Percentiles rank a stretch among this genome's conserved stretches.
These are phyloP conservation scores for Torymus texanus DNA, from an alignment of 2,888 invertebrate species.

Conservation along the genomic window DNA sequence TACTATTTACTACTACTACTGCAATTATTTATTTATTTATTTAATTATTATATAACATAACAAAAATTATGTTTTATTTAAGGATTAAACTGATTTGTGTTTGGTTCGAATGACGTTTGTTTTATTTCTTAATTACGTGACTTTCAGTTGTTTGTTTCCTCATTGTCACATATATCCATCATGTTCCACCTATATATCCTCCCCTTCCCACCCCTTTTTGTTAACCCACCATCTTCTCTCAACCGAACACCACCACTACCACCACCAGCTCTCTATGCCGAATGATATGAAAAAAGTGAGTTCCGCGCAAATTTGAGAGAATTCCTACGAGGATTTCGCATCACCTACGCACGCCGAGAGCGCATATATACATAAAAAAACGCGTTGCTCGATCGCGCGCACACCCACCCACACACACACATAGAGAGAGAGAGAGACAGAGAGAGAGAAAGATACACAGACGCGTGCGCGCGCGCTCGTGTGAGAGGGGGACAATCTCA, in stretches of 20 bases:
- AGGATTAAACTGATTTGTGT: conserved; percentile 75
- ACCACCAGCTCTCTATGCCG: not conserved
- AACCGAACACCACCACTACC: not conserved
- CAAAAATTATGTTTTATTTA: conserved; percentile 75
- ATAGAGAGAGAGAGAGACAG: conserved; percentile 59
- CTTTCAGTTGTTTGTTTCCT: conserved; percentile 51
- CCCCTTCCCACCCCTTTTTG: conserved; percentile 14
- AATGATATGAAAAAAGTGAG: conserved; percentile 41
- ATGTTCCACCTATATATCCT: not conserved
- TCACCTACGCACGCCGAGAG: not conserved
- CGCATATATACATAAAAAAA: not conserved
- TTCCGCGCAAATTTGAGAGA: conserved; percentile 43
- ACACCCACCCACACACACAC: not conserved
- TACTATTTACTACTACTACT: conserved; percentile 64
- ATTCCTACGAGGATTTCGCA: not conserved
- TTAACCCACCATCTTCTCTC: not conserved
- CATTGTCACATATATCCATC: conserved; percentile 44
- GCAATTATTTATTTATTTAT: conserved; percentile 74
- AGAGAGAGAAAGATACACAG: conserved; percentile 26
- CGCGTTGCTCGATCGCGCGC: too few species aligned
- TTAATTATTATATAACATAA: conserved; percentile 73
- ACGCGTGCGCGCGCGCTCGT: conserved; percentile 38
- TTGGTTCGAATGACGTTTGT: conserved; percentile 70
- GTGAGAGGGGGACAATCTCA: conserved; percentile 38
- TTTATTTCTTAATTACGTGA: conserved; percentile 54